Base-by-base conservation (phyloP, 2,888 invertebrate genomes). In the Pseudolycoriella hygida region DNA sequence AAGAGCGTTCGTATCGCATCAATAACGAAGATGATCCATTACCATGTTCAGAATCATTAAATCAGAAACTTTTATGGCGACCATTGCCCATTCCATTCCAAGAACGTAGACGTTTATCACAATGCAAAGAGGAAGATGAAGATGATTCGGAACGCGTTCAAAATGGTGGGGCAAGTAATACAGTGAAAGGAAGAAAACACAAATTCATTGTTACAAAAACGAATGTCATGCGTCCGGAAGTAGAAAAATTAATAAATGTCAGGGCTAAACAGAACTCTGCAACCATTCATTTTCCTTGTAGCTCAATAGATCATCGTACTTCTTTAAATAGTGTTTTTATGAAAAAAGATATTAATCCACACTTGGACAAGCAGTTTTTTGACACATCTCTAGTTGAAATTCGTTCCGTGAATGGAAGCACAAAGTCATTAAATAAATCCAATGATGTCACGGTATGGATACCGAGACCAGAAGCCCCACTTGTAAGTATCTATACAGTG, bases 41-140 rank as follows among this genome's bases (percentile, higher is more conserved):
- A 39, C 39, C 39, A 14, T 45, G 52, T 3, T 58, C 57, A 15
- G 52, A 56, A 30, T 50, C 48, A 3, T 52, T 52, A 19, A 55
- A 51, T 42, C 57, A 58, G 44, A 31, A 42, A 18, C 57, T 59
- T 45, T 54, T 57, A 19, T 53, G 56, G 46, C 55, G 63, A 5
- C 57, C 62, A 1, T 55, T 60, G 44, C 61, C 73, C 32, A 67
- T 73, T 51, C 67, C 71, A 2, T 74, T 70, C 54, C 67, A 68
- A 46, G 75, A 74, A 53, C 68, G 77, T 4, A 68, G 82, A 25
- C 72, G 86, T 12, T 62, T 86, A 50, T 86, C 85, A 3, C 84
- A 86, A 62, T 86, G 86, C 59, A 73, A 80, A 48, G 86, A 86
- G 59, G 86, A 86, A 64, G 86, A 86, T 55, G 85, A 86, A 59